Percentiles rank a stretch among this genome's conserved stretches.
These are phyloP conservation scores for Mesitornis unicolor DNA, from an alignment of 2,113 vertebrate species.

Conservation along the genomic window DNA sequence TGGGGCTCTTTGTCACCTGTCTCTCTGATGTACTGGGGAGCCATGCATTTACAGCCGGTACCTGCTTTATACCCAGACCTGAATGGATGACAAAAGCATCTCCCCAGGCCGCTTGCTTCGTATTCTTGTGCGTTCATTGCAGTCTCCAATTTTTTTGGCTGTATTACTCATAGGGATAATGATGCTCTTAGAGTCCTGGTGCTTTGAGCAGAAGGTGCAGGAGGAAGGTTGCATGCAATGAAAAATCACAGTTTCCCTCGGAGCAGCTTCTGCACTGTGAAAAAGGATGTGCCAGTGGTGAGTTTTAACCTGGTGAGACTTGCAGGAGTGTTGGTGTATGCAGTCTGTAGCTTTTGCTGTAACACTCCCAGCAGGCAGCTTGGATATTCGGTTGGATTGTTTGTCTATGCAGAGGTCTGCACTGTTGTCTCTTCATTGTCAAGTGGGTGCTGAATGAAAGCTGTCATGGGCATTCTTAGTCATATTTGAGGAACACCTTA, in stretches of 20 bases:
- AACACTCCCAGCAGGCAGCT: background rate
- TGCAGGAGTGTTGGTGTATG: background rate
- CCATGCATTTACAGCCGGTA: background rate
- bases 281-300: background rate
- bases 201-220: background rate
- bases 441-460: background rate
- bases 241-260: background rate
- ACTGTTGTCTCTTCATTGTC: background rate
- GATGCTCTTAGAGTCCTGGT: background rate
- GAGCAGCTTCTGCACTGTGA: background rate
- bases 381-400: background rate
- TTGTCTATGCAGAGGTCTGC: background rate
- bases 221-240: background rate
- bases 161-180: background rate
- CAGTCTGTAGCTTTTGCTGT: background rate
- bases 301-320: background rate
- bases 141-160: background rate
- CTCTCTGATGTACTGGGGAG: background rate
- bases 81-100: background rate
- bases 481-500: background rate
- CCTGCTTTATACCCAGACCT: background rate
- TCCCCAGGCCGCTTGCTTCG: background rate
- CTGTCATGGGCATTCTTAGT: background rate
- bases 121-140: rapidly evolving
- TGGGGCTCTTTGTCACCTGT: background rate